phyloP scores from a whole-genome alignment of 2,113 vertebrate species.

The Plotosus lineatus region DNA sequence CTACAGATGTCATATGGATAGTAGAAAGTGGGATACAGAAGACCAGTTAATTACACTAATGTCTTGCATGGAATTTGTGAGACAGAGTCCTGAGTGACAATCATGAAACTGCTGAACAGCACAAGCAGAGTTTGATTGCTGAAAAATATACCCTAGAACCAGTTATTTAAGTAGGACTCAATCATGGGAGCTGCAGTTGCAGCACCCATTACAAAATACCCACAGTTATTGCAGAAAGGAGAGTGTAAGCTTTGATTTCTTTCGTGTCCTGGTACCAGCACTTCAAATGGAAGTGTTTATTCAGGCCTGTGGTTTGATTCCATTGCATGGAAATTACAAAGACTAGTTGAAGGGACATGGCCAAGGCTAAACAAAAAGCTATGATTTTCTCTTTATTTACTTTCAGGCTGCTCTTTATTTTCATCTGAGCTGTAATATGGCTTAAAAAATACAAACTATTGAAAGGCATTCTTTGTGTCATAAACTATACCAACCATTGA shows the following conservation, averaged over 20 bases:
- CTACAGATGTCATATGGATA: constrained; percentile 4
- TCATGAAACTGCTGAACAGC: constrained; percentile 27
- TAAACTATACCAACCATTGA: too few relatives aligned
- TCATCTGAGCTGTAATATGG: neutral
- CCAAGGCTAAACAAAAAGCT: constrained; percentile 43
- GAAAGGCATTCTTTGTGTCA: constrained; percentile 25
- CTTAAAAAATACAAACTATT: constrained; percentile 33
- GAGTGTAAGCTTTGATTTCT: constrained; percentile 50
- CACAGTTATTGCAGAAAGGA: constrained; percentile 49
- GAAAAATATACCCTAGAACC: constrained; percentile 50
- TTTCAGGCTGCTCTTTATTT: constrained; percentile 7
- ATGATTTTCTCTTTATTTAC: constrained; percentile 43
- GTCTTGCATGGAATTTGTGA: constrained; percentile 6
- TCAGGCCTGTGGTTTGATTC: constrained; percentile 39
- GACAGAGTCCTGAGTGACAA: constrained; percentile 7
- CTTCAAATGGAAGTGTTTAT: constrained; percentile 39
- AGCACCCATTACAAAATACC: constrained; percentile 59
- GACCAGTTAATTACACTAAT: constrained; percentile 25
- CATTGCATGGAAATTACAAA: constrained; percentile 40
- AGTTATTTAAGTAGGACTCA: constrained; percentile 56
- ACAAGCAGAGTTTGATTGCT: constrained; percentile 62
- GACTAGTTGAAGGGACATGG: constrained; percentile 30
- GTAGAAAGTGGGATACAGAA: neutral
- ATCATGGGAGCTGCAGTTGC: constrained; percentile 58
- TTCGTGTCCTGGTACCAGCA: constrained; percentile 49